Evolutionary conservation across 2,113 vertebrate genomes (phyloP).

Genomic region (Toxostoma redivivum): DNA sequence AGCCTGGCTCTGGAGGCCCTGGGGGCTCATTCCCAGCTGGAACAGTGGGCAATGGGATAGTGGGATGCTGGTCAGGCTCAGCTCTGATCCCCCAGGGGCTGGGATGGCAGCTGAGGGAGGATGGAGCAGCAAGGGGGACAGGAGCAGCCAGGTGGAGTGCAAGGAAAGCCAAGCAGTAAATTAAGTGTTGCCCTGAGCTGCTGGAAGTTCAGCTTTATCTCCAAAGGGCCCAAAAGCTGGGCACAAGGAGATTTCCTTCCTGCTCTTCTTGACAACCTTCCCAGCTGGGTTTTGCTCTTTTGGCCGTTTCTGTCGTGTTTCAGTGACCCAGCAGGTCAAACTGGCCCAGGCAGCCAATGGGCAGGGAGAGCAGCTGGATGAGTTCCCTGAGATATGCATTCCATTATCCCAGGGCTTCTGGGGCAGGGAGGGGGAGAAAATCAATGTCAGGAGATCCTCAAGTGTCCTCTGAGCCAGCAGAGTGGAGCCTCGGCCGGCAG

Average conservation of each 20-base stretch:
- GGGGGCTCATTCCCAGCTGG: not conserved
- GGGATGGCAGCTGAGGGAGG: not conserved
- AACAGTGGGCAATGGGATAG: not conserved
- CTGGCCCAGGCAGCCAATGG: not conserved
- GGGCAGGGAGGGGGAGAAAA: not conserved
- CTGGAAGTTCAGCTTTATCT: slow-evolving; percentile 14
- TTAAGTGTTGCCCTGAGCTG: slow-evolving; percentile 15
- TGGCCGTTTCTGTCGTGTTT: not conserved
- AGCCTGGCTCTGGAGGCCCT: not conserved
- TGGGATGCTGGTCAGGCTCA: not conserved
- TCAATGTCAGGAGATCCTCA: not conserved
- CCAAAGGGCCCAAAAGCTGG: not conserved
- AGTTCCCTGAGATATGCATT: not conserved
- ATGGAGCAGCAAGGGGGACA: not conserved
- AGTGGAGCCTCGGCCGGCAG: not conserved
- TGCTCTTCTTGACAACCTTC: not conserved
- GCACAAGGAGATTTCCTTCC: not conserved
- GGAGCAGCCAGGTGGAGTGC: not conserved
- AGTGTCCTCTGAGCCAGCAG: not conserved
- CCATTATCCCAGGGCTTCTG: not conserved
- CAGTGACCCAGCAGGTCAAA: not conserved
- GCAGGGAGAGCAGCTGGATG: not conserved
- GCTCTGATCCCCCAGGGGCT: not conserved
- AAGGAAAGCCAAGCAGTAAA: slow-evolving; percentile 37
- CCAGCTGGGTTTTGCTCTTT: not conserved